These are phyloP conservation scores for Pedicia rivosa DNA, from an alignment of 2,888 invertebrate genomes.

Conservation along the genomic window DNA sequence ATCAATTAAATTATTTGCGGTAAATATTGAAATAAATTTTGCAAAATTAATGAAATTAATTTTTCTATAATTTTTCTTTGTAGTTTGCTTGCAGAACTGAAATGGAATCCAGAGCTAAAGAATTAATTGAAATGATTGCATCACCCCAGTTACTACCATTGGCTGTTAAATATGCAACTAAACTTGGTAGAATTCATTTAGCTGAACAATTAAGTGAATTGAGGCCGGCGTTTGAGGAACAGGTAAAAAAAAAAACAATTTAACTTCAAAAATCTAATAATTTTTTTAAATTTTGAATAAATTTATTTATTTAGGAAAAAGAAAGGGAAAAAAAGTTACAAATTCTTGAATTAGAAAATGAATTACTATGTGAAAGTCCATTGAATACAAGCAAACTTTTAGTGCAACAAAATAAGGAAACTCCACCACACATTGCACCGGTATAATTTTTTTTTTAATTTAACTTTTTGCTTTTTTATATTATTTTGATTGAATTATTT, in stretches of 20 bases:
- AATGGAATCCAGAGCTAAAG: slow-evolving; percentile 71
- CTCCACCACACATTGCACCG: slow-evolving; percentile 14
- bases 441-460: slow-evolving; percentile 10
- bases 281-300: background rate
- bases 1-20: slow-evolving; percentile 80
- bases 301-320: slow-evolving; percentile 13
- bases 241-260: slow-evolving; percentile 13
- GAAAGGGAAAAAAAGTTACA: slow-evolving; percentile 16
- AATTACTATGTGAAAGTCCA: slow-evolving; percentile 14
- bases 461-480: background rate
- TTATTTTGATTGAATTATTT: background rate
- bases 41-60: background rate
- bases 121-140: slow-evolving; percentile 67
- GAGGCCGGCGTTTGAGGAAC: slow-evolving; percentile 30
- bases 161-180: slow-evolving; percentile 78
- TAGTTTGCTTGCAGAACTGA: slow-evolving; percentile 73
- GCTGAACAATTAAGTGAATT: slow-evolving; percentile 58
- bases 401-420: slow-evolving; percentile 6
- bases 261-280: no score
- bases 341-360: slow-evolving; percentile 19
- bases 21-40: slow-evolving; percentile 33
- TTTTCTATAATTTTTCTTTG: slow-evolving; percentile 16
- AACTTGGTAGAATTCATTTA: slow-evolving; percentile 57
- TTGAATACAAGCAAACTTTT: slow-evolving; percentile 12
- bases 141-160: slow-evolving; percentile 62